These are phyloP conservation scores for Pitangus sulphuratus DNA, from an alignment of 2,797 vertebrate species.

Conservation along the genomic window DNA sequence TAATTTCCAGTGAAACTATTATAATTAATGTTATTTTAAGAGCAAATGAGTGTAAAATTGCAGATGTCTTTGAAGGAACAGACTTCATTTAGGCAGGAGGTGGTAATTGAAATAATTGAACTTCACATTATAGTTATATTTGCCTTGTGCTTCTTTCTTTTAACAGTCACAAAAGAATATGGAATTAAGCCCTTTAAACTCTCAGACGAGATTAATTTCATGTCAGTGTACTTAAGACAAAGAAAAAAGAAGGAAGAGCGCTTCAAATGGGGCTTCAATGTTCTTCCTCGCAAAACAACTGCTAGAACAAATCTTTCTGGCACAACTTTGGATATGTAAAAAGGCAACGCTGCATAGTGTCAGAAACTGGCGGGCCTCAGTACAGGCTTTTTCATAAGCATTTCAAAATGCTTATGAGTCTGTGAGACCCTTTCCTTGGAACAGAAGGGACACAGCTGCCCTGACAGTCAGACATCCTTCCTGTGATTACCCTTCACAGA, in stretches of 20 bases:
- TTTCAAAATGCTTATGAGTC: background rate
- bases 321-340: background rate
- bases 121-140: conserved; percentile 65
- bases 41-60: conserved; percentile 71
- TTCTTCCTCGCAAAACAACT: background rate
- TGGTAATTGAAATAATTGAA: conserved; percentile 78
- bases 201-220: conserved; percentile 54
- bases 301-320: background rate
- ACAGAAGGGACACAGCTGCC: background rate
- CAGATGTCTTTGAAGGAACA: conserved; percentile 66
- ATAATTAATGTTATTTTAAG: conserved; percentile 73
- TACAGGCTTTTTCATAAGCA: background rate
- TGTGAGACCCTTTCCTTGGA: background rate
- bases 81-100: conserved; percentile 69
- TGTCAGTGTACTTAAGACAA: conserved; percentile 11
- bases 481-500: background rate
- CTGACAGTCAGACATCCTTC: background rate
- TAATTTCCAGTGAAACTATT: conserved; percentile 42
- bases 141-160: conserved; percentile 59
- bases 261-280: background rate
- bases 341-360: background rate
- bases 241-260: conserved; percentile 4
- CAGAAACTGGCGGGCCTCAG: background rate
- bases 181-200: conserved; percentile 67
- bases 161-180: conserved; percentile 59